A percentile compares a stretch with the other conserved stretches of the same genome.
phyloP scores from a whole-genome alignment of 2,888 invertebrate species.

The Sipha maydis region DNA sequence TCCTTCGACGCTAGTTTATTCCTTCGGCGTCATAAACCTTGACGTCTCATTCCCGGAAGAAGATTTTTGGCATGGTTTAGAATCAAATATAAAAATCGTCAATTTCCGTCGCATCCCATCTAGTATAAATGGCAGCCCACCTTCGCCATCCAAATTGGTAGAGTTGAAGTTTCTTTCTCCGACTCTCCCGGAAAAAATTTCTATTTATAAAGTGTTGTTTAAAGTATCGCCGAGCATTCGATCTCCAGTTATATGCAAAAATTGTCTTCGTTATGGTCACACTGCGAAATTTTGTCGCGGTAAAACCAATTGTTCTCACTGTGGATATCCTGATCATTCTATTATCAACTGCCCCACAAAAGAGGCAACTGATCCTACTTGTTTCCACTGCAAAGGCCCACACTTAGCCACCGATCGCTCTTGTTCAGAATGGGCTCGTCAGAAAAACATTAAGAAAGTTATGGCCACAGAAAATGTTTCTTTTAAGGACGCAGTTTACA shows the following conservation, averaged over 20 bases:
- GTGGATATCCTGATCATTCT: no score
- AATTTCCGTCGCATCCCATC: conserved; percentile 4
- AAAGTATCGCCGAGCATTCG: conserved; percentile 19
- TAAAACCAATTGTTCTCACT: no score
- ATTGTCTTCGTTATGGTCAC: no score
- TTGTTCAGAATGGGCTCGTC: background rate
- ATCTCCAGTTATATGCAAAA: background rate
- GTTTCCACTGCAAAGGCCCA: background rate
- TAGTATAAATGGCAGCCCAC: background rate
- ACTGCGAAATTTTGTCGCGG: no score
- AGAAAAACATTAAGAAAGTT: no score
- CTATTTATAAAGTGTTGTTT: background rate
- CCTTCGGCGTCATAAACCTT: no score
- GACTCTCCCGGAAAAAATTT: background rate
- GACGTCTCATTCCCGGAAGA: background rate
- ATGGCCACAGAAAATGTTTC: no score
- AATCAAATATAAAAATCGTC: background rate
- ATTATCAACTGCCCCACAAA: background rate
- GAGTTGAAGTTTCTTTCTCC: background rate
- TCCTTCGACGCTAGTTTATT: no score
- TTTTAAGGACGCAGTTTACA: no score
- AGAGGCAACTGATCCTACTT: background rate
- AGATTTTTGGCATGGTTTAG: conserved; percentile 18
- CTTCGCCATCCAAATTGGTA: background rate
- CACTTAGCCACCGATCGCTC: background rate